These are phyloP conservation scores for Daboia siamensis DNA, from an alignment of 2,113 vertebrate species.

Conservation along the genomic window DNA sequence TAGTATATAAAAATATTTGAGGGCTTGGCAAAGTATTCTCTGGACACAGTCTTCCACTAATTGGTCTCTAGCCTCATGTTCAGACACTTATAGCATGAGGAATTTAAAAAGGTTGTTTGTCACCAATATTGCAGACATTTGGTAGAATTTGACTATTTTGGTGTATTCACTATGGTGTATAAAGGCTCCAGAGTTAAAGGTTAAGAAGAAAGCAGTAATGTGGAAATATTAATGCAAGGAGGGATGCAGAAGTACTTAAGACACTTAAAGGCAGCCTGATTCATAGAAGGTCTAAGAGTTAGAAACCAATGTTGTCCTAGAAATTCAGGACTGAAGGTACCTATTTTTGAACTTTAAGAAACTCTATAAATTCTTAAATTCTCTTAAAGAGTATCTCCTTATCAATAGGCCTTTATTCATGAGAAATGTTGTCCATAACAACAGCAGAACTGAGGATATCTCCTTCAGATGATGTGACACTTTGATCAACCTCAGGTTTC, in stretches of 20 bases:
- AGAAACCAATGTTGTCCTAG: background rate
- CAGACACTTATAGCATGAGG: background rate
- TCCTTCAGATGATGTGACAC: background rate
- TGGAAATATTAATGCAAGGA: background rate
- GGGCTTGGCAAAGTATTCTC: background rate
- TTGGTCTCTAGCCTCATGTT: background rate
- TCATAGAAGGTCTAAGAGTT: background rate
- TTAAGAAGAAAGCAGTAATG: background rate
- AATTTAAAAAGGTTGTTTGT: background rate
- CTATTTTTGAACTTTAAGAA: background rate
- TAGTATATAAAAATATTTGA: background rate
- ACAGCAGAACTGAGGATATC: background rate
- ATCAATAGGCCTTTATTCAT: background rate
- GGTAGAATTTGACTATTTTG: background rate
- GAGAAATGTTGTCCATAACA: background rate
- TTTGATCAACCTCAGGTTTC: background rate
- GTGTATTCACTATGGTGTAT: background rate
- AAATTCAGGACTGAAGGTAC: background rate
- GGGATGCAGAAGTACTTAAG: background rate
- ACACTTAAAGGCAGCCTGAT: background rate
- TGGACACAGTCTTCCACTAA: background rate
- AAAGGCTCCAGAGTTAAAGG: background rate
- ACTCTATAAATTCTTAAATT: background rate
- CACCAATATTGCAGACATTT: background rate
- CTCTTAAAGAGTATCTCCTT: background rate